Conservation (phyloP, 1,140 invertebrate species). For the Philopotamus ludificatus region DNA sequence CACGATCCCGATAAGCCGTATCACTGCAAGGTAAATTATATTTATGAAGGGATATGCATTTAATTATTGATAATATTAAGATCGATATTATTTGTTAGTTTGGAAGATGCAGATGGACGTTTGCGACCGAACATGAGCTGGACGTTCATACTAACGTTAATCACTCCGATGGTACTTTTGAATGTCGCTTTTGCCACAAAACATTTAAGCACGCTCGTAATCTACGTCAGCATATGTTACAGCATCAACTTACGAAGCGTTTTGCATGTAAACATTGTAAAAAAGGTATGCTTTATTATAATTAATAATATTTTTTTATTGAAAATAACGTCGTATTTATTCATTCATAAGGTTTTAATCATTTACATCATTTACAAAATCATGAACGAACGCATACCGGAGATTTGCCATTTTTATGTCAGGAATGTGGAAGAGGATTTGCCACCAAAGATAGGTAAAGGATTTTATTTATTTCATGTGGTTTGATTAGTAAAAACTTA, state of each 20-base stretch:
- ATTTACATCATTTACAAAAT: slow-evolving; percentile 24
- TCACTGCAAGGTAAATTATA: slow-evolving; percentile 19
- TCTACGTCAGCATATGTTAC: slow-evolving; percentile 25
- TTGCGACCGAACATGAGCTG: slow-evolving; percentile 28
- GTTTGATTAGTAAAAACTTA: not conserved
- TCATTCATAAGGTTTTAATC: slow-evolving; percentile 19
- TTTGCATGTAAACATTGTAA: slow-evolving; percentile 27
- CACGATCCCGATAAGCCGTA: slow-evolving; percentile 30
- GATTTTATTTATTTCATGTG: not conserved
- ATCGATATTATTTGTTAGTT: slow-evolving; percentile 8
- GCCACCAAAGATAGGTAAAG: slow-evolving; percentile 26
- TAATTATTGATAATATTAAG: not conserved
- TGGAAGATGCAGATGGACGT: slow-evolving; percentile 23
- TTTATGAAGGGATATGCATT: not conserved
- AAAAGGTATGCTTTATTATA: slow-evolving; percentile 18
- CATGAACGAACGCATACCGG: slow-evolving; percentile 26
- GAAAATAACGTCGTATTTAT: not conserved
- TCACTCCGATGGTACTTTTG: slow-evolving; percentile 18
- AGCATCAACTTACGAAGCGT: slow-evolving; percentile 21
- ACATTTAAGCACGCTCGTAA: slow-evolving; percentile 18
- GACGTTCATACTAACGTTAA: slow-evolving; percentile 23
- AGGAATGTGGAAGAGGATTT: slow-evolving; percentile 30
- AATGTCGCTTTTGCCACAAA: slow-evolving; percentile 30
- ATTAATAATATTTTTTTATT: not conserved
- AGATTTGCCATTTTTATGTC: slow-evolving; percentile 32